Base-by-base conservation (phyloP, 2,113 vertebrate genomes). In the Cepphus grylle region DNA sequence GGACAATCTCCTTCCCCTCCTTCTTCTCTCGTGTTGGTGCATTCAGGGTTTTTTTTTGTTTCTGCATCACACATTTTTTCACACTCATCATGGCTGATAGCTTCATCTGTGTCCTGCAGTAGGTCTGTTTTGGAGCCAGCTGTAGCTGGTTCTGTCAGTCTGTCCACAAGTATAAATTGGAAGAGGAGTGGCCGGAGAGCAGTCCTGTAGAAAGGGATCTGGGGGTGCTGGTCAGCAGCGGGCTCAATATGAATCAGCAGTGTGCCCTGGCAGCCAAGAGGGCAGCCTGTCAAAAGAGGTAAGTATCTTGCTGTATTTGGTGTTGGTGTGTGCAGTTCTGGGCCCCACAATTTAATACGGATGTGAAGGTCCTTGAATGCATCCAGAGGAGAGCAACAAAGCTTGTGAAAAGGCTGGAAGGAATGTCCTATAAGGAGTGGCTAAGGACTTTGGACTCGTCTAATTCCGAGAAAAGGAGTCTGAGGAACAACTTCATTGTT, bases 151-250 rank as follows among this genome's bases (percentile, higher is more conserved):
- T 91, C 11, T 63, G n/a, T 50, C 47, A 14, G 2, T 52, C 61
- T 69, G 7, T 25, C 50, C n/a, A 20, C 5, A 66, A 43, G 6
- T 18, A 40, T 40, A 17, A 59, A 34, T 0, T n/a, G 17, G 43
- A 29, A 71, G n/a, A 50, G 23, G 9, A 61, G 11, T 11, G 66
- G 6, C 43, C 42, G 45, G 5, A 9, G 3, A 61, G 4, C 8
- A 70, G 27, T 8, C 43, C 53, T 3, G 29, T 10, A 50, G 52
- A 42, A 29, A 34, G 10, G 29, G 11, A 17, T 8, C n/a, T 71
- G 43, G 55, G 22, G 8, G 14, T 34, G 12, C 16, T 40, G 16
- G 12, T 9, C 0, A 0, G n/a, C 23, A 53, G 32, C 22, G 32
- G n/a, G 47, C 13, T 65, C 47, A 21, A 4, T n/a, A 12, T 5